A percentile compares a stretch with the other conserved stretches of the same genome.
Evolutionary conservation across 2,113 vertebrate species (phyloP).

Genomic region (Copsychus sechellarum): DNA sequence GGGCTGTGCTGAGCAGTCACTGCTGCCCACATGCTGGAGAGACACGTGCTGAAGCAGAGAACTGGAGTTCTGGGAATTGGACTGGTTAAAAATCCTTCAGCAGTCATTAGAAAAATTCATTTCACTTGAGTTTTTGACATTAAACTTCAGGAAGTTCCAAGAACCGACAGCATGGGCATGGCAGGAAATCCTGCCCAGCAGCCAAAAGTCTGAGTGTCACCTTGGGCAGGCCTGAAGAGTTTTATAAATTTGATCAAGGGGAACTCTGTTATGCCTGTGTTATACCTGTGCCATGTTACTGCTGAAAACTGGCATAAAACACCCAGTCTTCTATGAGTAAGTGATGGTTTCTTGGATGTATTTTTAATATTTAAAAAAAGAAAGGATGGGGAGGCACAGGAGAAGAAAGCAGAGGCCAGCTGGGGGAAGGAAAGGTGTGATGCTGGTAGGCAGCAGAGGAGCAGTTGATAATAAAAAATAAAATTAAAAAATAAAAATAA

Average conservation of each 20-base stretch:
- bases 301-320: not conserved
- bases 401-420: not conserved
- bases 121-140: not conserved
- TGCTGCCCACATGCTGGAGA: not conserved
- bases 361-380: not conserved
- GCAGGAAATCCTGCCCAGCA: not conserved
- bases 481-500: no score
- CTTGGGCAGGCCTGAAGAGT: not conserved
- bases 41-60: not conserved
- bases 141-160: not conserved
- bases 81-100: not conserved
- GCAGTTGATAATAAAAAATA: not conserved
- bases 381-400: not conserved
- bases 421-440: not conserved
- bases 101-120: not conserved
- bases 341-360: not conserved
- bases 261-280: not conserved
- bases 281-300: not conserved
- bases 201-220: not conserved
- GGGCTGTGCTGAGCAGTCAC: not conserved
- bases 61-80: not conserved
- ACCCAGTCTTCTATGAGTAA: rapidly evolving
- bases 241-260: not conserved
- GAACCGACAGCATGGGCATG: rapidly evolving
- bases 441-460: not conserved